A percentile compares a stretch with the other conserved stretches of the same genome.
phyloP scores from a whole-genome alignment of 2,888 invertebrate species.

The Gryllus longicercus region DNA sequence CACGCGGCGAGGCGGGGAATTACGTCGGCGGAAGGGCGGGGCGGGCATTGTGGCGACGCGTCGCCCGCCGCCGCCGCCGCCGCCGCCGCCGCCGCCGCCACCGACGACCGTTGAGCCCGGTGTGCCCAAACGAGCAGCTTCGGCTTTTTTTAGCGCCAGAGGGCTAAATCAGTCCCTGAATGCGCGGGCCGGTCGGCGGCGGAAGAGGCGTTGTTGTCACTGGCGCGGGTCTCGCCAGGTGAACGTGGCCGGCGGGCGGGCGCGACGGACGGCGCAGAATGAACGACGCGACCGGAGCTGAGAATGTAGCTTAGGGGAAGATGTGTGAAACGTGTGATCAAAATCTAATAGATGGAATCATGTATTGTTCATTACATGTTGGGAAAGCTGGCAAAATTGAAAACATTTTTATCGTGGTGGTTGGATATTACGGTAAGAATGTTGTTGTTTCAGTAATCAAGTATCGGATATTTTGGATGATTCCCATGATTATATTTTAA shows the following conservation, averaged over 20 bases:
- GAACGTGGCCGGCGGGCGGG: not conserved
- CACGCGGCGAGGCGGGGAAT: not conserved
- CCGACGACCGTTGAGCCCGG: not conserved
- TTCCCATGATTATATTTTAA: no score
- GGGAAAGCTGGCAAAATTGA: no score
- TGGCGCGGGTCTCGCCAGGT: not conserved
- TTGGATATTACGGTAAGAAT: no score
- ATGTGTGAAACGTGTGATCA: no score
- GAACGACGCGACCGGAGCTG: no score
- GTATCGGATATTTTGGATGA: no score
- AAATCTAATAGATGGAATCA: no score
- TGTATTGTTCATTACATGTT: no score
- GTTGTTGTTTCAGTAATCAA: no score
- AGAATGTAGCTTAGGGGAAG: no score
- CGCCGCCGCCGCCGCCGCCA: not conserved
- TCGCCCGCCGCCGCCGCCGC: not conserved
- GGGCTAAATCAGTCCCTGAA: not conserved
- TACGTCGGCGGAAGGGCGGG: not conserved
- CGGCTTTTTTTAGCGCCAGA: not conserved
- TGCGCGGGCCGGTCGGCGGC: not conserved
- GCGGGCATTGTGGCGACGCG: not conserved
- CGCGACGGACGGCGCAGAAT: no score
- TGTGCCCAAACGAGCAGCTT: slow-evolving; percentile 2
- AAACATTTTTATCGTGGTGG: no score
- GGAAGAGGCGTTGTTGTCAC: not conserved